phyloP scores from a whole-genome alignment of 2,113 vertebrate genomes.

The Sander lucioperca region DNA sequence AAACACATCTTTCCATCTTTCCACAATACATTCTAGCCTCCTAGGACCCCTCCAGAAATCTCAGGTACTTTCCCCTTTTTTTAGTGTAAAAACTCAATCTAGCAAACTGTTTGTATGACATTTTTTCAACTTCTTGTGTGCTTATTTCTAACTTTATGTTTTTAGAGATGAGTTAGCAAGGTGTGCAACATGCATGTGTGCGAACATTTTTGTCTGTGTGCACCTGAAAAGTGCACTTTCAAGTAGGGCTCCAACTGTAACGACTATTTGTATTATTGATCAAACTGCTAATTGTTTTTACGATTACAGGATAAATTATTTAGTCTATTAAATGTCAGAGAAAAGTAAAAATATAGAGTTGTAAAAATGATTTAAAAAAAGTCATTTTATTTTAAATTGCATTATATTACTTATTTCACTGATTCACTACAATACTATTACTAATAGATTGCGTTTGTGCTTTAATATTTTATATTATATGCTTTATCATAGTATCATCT shows the following conservation, averaged over 20 bases:
- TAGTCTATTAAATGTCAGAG: not conserved
- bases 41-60: too few relatives aligned
- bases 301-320: not conserved
- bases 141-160: slow-evolving; percentile 12
- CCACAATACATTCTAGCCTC: too few relatives aligned
- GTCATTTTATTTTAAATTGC: not conserved
- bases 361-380: too few relatives aligned
- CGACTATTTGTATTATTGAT: not conserved
- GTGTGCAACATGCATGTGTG: not conserved
- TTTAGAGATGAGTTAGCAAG: slow-evolving; percentile 35
- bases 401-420: not conserved
- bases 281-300: not conserved
- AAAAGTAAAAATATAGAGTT: not conserved
- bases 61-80: too few relatives aligned
- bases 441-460: not conserved
- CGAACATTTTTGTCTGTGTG: not conserved
- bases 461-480: not conserved
- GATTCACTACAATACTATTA: not conserved
- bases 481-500: not conserved
- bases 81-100: too few relatives aligned
- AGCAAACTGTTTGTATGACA: too few relatives aligned
- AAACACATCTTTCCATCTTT: too few relatives aligned
- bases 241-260: not conserved
- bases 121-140: too few relatives aligned
- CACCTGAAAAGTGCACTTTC: not conserved